These are phyloP conservation scores for Gymnobelideus leadbeateri DNA, from an alignment of 2,113 vertebrate genomes.

Conservation along the genomic window DNA sequence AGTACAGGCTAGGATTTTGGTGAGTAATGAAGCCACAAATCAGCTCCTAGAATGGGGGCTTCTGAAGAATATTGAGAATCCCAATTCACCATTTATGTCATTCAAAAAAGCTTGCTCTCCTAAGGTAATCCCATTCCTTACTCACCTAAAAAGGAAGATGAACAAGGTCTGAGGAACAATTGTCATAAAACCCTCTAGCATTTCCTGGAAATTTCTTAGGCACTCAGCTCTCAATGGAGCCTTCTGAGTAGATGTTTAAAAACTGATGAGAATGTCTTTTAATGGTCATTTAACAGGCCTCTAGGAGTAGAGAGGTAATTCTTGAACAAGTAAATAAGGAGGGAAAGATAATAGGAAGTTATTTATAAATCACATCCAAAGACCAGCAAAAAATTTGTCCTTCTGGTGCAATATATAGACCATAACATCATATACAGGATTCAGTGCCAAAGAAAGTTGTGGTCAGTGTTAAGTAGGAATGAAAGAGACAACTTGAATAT, in stretches of 20 bases:
- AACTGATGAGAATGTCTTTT: background rate
- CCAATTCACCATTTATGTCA: constrained; percentile 60
- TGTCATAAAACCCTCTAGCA: constrained; percentile 54
- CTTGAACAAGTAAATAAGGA: constrained; percentile 37
- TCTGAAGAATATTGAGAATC: constrained; percentile 73
- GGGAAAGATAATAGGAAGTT: background rate
- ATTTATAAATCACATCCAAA: constrained; percentile 16
- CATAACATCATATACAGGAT: background rate
- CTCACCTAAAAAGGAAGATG: constrained; percentile 61
- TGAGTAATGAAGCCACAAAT: constrained; percentile 69
- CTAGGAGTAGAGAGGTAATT: constrained; percentile 16
- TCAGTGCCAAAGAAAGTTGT: constrained; percentile 25
- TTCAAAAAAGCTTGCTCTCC: constrained; percentile 59
- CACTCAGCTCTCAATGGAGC: constrained; percentile 24
- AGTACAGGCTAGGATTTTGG: constrained; percentile 62
- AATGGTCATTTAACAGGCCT: constrained; percentile 23
- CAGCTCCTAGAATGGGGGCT: constrained; percentile 71
- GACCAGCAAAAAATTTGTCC: background rate
- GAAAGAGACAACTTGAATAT: constrained; percentile 22
- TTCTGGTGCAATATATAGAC: background rate
- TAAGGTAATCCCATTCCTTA: constrained; percentile 61
- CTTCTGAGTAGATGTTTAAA: constrained; percentile 54
- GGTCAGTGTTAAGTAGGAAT: constrained; percentile 22
- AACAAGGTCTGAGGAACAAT: constrained; percentile 60
- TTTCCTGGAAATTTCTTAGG: constrained; percentile 48